These are phyloP conservation scores for Sitta carolinensis DNA, from an alignment of 2,797 vertebrate species.

Conservation along the genomic window DNA sequence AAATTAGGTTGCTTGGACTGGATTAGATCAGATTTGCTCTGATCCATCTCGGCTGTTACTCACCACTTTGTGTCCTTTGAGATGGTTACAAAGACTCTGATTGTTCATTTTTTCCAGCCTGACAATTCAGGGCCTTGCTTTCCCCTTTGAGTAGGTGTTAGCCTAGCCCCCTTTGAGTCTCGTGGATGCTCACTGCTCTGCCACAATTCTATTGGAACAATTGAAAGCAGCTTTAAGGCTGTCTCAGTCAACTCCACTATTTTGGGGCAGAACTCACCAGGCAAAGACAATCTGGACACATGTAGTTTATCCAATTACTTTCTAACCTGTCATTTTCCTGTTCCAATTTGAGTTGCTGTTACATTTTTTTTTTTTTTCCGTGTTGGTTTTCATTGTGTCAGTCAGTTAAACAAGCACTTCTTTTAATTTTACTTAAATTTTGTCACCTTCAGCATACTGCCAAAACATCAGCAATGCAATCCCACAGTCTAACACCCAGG, in stretches of 20 bases:
- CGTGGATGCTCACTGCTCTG: background rate
- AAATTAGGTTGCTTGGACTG: conserved; percentile 36
- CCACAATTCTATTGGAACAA: background rate
- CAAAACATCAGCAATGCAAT: background rate
- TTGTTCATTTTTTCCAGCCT: conserved; percentile 39
- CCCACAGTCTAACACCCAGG: background rate
- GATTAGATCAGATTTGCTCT: conserved; percentile 40
- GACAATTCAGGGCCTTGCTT: background rate
- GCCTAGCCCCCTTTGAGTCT: background rate
- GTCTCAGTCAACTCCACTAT: background rate
- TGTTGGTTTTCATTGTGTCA: background rate
- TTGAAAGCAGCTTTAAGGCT: background rate
- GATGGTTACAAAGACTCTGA: conserved; percentile 10
- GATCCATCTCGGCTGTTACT: background rate
- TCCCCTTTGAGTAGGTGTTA: background rate
- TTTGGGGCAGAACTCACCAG: background rate
- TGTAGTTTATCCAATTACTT: background rate
- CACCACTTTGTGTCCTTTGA: conserved; percentile 5
- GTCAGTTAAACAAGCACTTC: background rate
- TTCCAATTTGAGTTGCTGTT: background rate
- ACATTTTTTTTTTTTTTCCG: background rate
- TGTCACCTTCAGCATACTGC: background rate
- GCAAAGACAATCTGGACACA: background rate
- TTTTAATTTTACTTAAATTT: background rate
- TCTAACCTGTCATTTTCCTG: background rate